Conservation (phyloP, 2,797 vertebrate genomes). For the Eutrigla gurnardus region DNA sequence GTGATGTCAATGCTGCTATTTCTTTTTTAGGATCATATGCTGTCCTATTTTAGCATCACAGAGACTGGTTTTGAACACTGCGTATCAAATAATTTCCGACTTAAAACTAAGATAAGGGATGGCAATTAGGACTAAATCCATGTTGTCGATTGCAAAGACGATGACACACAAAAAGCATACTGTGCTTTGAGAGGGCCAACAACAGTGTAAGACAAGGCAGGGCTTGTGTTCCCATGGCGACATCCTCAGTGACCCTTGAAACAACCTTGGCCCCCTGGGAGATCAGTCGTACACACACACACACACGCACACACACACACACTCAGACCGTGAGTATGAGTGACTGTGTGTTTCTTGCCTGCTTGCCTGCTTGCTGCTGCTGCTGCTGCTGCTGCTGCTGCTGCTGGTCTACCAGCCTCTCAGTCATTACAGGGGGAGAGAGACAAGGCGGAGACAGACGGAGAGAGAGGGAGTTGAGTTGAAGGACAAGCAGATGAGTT, state of each 20-base stretch:
- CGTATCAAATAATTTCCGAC: not conserved
- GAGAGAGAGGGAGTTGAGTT: constrained; percentile 32
- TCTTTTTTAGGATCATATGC: not conserved
- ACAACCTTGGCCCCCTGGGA: constrained; percentile 74
- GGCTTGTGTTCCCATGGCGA: constrained; percentile 75
- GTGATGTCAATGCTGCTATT: constrained; percentile 9
- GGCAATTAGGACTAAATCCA: not conserved
- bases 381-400: constrained; percentile 19
- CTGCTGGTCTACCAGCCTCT: constrained; percentile 36
- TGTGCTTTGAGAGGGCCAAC: constrained; percentile 28
- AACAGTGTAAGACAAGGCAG: constrained; percentile 54
- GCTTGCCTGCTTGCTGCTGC: constrained; percentile 32
- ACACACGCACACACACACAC: constrained; percentile 29
- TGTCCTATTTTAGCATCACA: not conserved
- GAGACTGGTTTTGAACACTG: not conserved
- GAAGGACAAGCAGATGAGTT: constrained; percentile 66
- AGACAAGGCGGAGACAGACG: constrained; percentile 12
- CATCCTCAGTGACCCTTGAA: constrained; percentile 71
- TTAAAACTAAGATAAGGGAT: not conserved
- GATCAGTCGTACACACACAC: constrained; percentile 59
- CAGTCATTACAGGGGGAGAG: constrained; percentile 40
- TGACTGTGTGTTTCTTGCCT: constrained; percentile 61
- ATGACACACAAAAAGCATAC: constrained; percentile 1
- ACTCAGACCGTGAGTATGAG: constrained; percentile 39
- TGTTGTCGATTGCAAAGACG: not conserved